A percentile compares a stretch with the other conserved stretches of the same genome.
Conservation (phyloP, 2,888 invertebrate genomes). For the Sinelater perroti region DNA sequence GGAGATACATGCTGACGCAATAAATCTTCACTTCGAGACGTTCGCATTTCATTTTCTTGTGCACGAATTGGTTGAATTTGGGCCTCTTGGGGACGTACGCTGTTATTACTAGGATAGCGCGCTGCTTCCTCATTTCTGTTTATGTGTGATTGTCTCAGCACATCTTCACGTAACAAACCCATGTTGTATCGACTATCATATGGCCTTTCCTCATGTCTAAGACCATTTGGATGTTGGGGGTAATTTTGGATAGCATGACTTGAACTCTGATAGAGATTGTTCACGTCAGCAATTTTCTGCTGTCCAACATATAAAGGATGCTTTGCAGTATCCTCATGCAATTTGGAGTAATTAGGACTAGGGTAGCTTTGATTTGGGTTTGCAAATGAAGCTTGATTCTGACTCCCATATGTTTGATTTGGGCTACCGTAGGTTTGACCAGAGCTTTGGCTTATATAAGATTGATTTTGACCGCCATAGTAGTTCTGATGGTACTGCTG, state of each 20-base stretch:
- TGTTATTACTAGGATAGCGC: slow-evolving; percentile 54
- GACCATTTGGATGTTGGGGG: slow-evolving; percentile 51
- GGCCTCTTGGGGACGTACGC: slow-evolving; percentile 51
- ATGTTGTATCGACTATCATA: slow-evolving; percentile 50
- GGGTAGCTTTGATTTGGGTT: slow-evolving; percentile 37
- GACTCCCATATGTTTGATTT: slow-evolving; percentile 38
- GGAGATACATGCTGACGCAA: slow-evolving; percentile 51
- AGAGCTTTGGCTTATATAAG: slow-evolving; percentile 24
- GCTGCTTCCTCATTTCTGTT: slow-evolving; percentile 54
- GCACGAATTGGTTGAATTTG: slow-evolving; percentile 48
- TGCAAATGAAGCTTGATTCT: slow-evolving; percentile 28
- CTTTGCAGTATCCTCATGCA: slow-evolving; percentile 40
- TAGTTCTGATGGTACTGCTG: slow-evolving; percentile 45
- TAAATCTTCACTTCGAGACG: slow-evolving; percentile 58
- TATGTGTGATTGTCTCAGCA: slow-evolving; percentile 54
- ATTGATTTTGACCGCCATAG: slow-evolving; percentile 20
- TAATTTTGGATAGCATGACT: slow-evolving; percentile 48
- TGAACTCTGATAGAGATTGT: slow-evolving; percentile 52
- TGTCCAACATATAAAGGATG: slow-evolving; percentile 37
- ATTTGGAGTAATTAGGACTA: slow-evolving; percentile 37
- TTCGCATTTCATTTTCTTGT: slow-evolving; percentile 51
- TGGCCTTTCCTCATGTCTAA: slow-evolving; percentile 44
- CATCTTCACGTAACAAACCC: slow-evolving; percentile 55
- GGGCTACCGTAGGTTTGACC: slow-evolving; percentile 31
- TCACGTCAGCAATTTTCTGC: slow-evolving; percentile 35